Conservation (phyloP, 2,797 vertebrate genomes). For the Spea hammondii region DNA sequence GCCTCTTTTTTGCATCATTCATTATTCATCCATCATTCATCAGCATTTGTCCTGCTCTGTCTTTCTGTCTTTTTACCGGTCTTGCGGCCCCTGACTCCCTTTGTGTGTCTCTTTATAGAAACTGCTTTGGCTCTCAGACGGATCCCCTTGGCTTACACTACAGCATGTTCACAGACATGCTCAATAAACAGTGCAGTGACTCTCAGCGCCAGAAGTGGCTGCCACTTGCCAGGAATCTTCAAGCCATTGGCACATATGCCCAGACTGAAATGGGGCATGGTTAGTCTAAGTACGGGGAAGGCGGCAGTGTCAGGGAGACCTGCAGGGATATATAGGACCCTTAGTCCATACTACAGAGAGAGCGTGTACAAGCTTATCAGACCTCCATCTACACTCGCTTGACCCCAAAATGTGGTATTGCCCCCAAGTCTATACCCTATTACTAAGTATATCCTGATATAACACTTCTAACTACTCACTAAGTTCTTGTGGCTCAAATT, state of each 20-base stretch:
- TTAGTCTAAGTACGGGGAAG: slow-evolving; percentile 75
- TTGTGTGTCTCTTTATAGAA: slow-evolving; percentile 65
- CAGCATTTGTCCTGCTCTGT: background rate
- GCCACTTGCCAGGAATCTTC: slow-evolving; percentile 67
- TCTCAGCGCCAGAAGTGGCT: slow-evolving; percentile 88
- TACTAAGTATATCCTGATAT: no score
- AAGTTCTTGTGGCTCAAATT: no score
- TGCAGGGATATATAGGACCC: background rate
- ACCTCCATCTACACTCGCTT: no score
- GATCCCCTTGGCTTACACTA: slow-evolving; percentile 80
- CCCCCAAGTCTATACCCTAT: no score
- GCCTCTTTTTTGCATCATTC: no score
- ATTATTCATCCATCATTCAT: no score
- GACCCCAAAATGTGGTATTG: no score
- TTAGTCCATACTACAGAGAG: no score
- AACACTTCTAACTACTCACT: no score
- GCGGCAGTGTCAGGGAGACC: slow-evolving; percentile 23
- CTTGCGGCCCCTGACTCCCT: slow-evolving; percentile 1
- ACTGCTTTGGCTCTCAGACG: slow-evolving; percentile 60
- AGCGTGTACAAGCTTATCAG: no score
- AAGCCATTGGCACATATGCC: slow-evolving; percentile 89
- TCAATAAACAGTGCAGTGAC: slow-evolving; percentile 78
- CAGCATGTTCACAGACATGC: slow-evolving; percentile 86
- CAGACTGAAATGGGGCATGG: slow-evolving; percentile 96
- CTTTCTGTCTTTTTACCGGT: background rate